phyloP scores from a whole-genome alignment of 2,888 invertebrate genomes.

The Odontocolon sp. region DNA sequence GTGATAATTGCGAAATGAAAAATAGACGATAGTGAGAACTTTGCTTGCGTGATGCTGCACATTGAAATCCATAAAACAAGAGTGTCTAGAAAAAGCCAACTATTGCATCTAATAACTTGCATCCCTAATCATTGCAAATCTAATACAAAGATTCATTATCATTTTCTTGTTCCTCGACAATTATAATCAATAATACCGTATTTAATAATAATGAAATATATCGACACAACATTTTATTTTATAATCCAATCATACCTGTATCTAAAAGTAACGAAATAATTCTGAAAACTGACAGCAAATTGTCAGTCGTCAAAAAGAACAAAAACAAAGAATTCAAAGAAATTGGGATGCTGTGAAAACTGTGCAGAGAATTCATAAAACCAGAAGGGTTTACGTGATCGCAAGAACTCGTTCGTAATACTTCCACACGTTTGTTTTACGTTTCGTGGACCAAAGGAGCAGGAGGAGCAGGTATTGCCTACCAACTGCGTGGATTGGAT shows the following conservation, averaged over 20 bases:
- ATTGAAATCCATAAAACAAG: not conserved
- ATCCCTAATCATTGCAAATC: not conserved
- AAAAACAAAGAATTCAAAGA: not conserved
- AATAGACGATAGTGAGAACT: not conserved
- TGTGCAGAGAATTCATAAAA: conserved; percentile 41
- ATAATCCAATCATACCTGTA: no score
- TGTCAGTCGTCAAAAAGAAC: no score
- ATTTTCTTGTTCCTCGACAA: no score
- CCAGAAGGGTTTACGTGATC: conserved; percentile 33
- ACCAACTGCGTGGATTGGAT: conserved; percentile 1
- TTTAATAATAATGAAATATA: no score
- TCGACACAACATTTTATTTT: no score
- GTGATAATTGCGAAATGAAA: not conserved
- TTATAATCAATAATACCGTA: no score
- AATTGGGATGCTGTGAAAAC: not conserved
- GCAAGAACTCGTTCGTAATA: not conserved
- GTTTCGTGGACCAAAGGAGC: not conserved
- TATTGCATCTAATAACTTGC: conserved; percentile 10
- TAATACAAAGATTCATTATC: no score
- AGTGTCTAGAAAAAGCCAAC: not conserved
- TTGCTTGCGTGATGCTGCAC: conserved; percentile 7
- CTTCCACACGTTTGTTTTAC: conserved; percentile 14
- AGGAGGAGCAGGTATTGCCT: conserved; percentile 14
- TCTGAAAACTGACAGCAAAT: no score
- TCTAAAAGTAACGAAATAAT: no score